Base-by-base conservation (phyloP, 2,113 vertebrate genomes). In the Bos javanicus region DNA sequence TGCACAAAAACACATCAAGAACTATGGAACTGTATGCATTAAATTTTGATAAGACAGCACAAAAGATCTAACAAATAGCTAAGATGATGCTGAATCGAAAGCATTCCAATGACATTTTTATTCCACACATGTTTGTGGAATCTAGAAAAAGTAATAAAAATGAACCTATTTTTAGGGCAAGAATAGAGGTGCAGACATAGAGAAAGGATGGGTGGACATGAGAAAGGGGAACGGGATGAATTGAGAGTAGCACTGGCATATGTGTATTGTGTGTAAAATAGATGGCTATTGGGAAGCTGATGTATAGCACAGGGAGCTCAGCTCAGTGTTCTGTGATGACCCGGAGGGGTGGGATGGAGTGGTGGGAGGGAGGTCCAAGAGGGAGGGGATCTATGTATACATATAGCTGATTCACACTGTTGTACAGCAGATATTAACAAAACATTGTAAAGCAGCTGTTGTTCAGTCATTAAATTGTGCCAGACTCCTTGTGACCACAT, bases 1-100 rank as follows among this genome's bases (percentile, higher is more conserved):
- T 98, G 99, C 99, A 99, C 98, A 99, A 98, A 98, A 99, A 98
- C 98, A 99, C 98, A 98, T 98, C 95, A 99, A 99, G 98, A 99
- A 97, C 98, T 98, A 98, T 95, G 98, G 98, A 99, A 98, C 96
- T 96, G 57, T 94, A 97, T 99, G 98, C 98, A 98, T 98, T 96
- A 71, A 98, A 99, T 97, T 98, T 95, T 88, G 98, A 81, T 98
- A 98, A 97, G 98, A 99, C 98, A 99, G 98, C 98, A 99, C 97
- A 98, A 96, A 96, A 98, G 82, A 98, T 96, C 98, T 98, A 98
- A 98, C 98, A 98, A 97, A 93, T 96, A 98, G 98, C 97, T 98
- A 98, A 95, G 96, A 97, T 98, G 99, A 90, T 94, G 98, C 97
- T 98, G 98, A 98, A 97, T 92, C 97, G 97, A 98, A 98, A 98